Evolutionary conservation across 2,797 vertebrate species (phyloP), one percentile per base, ranked within the genome.

Genomic region (Mareca penelope): DNA sequence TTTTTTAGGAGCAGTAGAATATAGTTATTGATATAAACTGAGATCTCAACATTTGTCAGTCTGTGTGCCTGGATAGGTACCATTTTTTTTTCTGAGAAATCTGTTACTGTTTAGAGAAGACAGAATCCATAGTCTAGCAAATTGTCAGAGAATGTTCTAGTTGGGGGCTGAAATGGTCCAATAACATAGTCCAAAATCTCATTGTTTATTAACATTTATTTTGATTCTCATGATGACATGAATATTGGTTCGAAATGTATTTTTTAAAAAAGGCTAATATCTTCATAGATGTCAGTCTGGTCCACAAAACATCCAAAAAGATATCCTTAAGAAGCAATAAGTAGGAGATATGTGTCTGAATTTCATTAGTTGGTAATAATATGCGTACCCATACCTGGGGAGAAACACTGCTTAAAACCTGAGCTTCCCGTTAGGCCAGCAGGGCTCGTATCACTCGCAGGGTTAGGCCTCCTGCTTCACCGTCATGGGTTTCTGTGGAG

Each of bases 331-430:
- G 92, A 94, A 85, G 57, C 40, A 88, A 17, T 31, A 69, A 76
- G 91, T 91, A 76, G 75, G 75, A 96, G 80, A 73, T 81, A 64
- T 89, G 71, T 5, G 72, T 82, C 85, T 57, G 53, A 82, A 96
- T 96, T 88, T 94, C 67, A 95, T 97, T 97, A 97, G 48, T 50
- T 6, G 40, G 23, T 91, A 94, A 84, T 61, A 91, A 37, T 91
- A 82, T 96, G 82, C 26, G 6, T 78, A 23, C 73, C 85, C 37
- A 50, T 40, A 31, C 10, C 22, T 80, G 33, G n/a, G 44, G n/a
- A 35, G 46, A 70, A 94, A 55, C 39, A 67, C 39, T 50, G 52
- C 87, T 95, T 79, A 56, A 92, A 95, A 86, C 57, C 48, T 31
- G 14, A 81, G 40, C 28, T 86, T 59, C 73, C 65, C 76, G 24